These are phyloP conservation scores for Campylomormyrus tamandua DNA, from an alignment of 2,113 vertebrate genomes.

Conservation along the genomic window DNA sequence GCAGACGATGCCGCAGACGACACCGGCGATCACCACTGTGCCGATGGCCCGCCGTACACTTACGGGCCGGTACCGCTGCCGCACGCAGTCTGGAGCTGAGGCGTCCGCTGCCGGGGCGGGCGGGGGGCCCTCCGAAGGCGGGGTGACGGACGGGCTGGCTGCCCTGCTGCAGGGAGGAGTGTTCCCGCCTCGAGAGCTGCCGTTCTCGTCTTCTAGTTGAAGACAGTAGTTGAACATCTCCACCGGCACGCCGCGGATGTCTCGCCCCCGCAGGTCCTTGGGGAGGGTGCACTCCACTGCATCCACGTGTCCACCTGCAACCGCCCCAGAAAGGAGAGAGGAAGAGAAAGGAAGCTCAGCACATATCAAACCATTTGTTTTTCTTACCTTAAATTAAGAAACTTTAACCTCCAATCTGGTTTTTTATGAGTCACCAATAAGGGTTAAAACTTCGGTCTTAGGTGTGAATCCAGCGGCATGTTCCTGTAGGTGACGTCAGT, in stretches of 20 bases:
- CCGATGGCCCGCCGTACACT: constrained; percentile 92
- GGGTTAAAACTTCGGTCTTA: background rate
- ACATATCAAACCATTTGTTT: background rate
- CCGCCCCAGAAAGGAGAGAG: constrained; percentile 22
- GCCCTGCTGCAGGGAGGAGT: constrained; percentile 72
- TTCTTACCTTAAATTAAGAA: background rate
- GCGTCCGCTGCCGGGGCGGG: constrained; percentile 33
- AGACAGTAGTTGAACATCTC: constrained; percentile 99
- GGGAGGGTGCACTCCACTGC: constrained; percentile 92
- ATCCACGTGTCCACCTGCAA: constrained; percentile 85
- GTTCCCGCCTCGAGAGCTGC: constrained; percentile 57
- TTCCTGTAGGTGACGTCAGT: constrained; percentile 33
- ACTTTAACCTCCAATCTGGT: background rate
- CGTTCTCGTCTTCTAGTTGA: constrained; percentile 84
- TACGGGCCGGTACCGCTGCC: constrained; percentile 77
- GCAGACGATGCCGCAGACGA: constrained; percentile 92
- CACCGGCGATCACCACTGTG: constrained; percentile 91
- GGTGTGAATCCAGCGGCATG: background rate
- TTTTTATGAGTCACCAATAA: background rate
- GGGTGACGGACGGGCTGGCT: constrained; percentile 58
- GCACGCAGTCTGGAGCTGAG: constrained; percentile 56
- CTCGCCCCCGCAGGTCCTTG: constrained; percentile 90
- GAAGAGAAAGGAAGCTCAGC: background rate
- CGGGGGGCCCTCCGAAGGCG: constrained; percentile 53
- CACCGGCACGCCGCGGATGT: constrained; percentile 87